Percentiles rank a stretch among this genome's conserved stretches.
Conservation (phyloP, 2,113 vertebrate species). For the Xiphophorus couchianus region DNA sequence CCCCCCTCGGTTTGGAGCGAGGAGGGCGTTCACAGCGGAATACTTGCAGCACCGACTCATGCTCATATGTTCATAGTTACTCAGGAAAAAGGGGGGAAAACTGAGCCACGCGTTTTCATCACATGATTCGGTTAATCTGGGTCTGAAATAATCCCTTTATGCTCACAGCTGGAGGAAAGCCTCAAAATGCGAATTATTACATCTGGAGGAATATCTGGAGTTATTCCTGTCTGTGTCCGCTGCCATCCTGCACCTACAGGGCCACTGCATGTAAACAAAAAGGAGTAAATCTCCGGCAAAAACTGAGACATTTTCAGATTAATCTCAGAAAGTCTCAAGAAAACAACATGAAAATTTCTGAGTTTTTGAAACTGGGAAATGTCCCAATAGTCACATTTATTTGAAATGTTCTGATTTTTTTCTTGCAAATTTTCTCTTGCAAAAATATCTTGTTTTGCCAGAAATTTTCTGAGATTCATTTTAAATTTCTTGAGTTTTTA, state of each 20-base stretch:
- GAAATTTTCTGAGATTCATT: too few species aligned
- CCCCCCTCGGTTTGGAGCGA: background rate
- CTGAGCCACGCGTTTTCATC: conserved; percentile 24
- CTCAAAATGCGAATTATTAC: conserved; percentile 22
- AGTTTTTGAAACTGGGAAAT: too few species aligned
- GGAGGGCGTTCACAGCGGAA: conserved; percentile 49
- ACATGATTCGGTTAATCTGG: conserved; percentile 52
- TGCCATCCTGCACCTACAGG: background rate
- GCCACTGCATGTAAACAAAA: too few species aligned
- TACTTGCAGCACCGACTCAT: conserved; percentile 33
- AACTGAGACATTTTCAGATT: too few species aligned
- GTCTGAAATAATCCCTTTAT: conserved; percentile 30
- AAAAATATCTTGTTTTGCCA: too few species aligned
- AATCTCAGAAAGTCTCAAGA: too few species aligned
- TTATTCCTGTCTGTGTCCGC: background rate
- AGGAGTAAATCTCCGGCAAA: too few species aligned
- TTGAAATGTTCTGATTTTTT: too few species aligned
- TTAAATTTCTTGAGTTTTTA: too few species aligned
- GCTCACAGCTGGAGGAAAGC: conserved; percentile 52
- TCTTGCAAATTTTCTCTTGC: too few species aligned
- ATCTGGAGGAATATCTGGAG: conserved; percentile 29
- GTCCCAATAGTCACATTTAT: too few species aligned
- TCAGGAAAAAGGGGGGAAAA: background rate
- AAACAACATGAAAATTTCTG: too few species aligned
- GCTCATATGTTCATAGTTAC: conserved; percentile 26